Percentiles rank a stretch among this genome's conserved stretches.
Evolutionary conservation across 2,113 vertebrate genomes (phyloP).

Genomic region (Zosterops borbonicus): DNA sequence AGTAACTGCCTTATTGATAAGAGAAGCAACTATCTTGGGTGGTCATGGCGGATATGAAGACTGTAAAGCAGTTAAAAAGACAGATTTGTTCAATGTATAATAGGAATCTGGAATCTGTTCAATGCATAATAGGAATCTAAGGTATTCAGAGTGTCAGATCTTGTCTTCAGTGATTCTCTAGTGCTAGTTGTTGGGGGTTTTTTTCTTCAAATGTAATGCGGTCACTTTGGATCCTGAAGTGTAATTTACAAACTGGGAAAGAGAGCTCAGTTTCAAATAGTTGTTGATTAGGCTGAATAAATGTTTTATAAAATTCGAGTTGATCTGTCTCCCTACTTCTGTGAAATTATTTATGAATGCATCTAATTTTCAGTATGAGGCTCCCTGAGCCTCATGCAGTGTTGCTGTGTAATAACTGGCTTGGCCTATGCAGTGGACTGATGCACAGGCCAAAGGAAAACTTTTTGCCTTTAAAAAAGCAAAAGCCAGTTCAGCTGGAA

Average conservation of each 20-base stretch:
- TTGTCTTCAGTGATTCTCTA: background rate
- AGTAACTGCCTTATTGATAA: background rate
- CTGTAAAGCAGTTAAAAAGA: background rate
- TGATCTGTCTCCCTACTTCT: background rate
- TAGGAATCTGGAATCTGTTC: background rate
- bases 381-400: fast-evolving
- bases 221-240: background rate
- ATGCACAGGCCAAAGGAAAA: background rate
- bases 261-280: background rate
- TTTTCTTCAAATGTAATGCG: background rate
- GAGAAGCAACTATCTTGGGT: background rate
- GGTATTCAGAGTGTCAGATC: background rate
- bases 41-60: background rate
- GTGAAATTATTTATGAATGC: background rate
- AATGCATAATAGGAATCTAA: background rate
- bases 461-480: background rate
- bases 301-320: background rate
- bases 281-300: background rate
- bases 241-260: background rate
- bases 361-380: background rate
- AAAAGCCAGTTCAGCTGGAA: background rate
- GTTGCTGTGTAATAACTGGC: background rate
- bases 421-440: background rate
- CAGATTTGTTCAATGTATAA: fast-evolving
- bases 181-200: background rate